Base-by-base conservation (phyloP, 2,113 vertebrate species). In the Micronisus gabar region DNA sequence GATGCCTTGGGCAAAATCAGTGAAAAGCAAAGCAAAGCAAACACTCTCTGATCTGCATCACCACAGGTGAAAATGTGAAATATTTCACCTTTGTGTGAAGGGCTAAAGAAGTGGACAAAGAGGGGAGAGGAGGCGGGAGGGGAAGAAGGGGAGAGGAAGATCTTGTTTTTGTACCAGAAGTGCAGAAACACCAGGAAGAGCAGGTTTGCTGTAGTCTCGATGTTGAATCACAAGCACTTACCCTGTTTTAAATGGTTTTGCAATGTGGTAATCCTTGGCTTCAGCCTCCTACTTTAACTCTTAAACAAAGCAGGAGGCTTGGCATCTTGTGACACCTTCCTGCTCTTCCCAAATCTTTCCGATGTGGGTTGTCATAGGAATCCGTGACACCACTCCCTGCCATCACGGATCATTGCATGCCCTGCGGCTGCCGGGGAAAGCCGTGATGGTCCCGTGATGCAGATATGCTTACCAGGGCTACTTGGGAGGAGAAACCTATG, bases 371-470 rank as follows among this genome's bases (percentile, higher is more conserved):
- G 36, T 53, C 43, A 2, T 13, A 91, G 56, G 40, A 87, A 43
- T 38, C 34, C 9, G 2, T 3, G 2, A 45, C 36, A 38, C n/a
- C 9, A 1, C 15, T 75, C 48, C 48, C 29, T 66, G n/a, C 13
- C 22, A 25, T 15, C 41, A 19, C 0, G 0, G 10, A 8, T 65
- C 9, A 1, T 2, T 43, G 22, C 6, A 1, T 15, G 15, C 15
- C 68, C 26, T 1, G 4, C 0, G 0, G 27, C 61, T 75, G 23
- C 30, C 6, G 11, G 50, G 70, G 32, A 72, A 68, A 43, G 38
- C 71, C 2, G 0, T 62, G 71, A 32, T 53, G 38, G 32, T 29
- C 40, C 7, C 3, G 0, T 40, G 22, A 7, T 70, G 27, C 34
- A 29, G 10, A 3, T 7, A 1, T 8, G 10, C 11, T 78, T 50